phyloP scores from a whole-genome alignment of 2,888 invertebrate species.

The Folsomia manolachei region DNA sequence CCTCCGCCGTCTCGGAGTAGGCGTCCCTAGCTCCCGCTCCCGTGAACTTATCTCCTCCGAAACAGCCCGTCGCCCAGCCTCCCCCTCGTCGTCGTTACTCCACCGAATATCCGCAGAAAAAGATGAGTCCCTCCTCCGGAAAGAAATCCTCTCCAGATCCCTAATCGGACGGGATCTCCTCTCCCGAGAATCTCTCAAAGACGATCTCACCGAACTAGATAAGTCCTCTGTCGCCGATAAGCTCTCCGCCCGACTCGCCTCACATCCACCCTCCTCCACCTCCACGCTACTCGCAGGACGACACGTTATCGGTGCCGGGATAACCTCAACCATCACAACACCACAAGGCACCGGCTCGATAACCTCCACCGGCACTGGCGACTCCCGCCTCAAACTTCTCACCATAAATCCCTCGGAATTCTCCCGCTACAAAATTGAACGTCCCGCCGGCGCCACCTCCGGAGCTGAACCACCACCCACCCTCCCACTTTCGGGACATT shows the following conservation, averaged over 20 bases:
- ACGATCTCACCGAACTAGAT: constrained; percentile 38
- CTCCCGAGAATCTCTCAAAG: constrained; percentile 44
- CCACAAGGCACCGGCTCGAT: constrained; percentile 60
- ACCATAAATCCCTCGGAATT: constrained; percentile 51
- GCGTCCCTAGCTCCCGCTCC: constrained; percentile 48
- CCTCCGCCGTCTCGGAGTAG: constrained; percentile 39
- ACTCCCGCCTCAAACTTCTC: constrained; percentile 63
- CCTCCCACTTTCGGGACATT: constrained; percentile 39
- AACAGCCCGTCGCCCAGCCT: constrained; percentile 43
- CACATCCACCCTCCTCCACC: constrained; percentile 21
- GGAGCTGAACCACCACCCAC: constrained; percentile 55
- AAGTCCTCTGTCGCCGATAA: constrained; percentile 40
- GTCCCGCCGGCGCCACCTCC: constrained; percentile 62
- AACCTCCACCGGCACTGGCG: constrained; percentile 70
- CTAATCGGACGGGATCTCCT: constrained; percentile 46
- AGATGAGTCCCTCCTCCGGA: constrained; percentile 44
- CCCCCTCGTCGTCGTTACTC: constrained; percentile 46
- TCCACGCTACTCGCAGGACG: constrained; percentile 31
- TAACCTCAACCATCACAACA: constrained; percentile 6
- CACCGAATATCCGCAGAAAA: constrained; percentile 46
- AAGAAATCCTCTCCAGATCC: constrained; percentile 49
- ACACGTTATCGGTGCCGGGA: constrained; percentile 53
- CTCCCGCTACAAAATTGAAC: constrained; percentile 73
- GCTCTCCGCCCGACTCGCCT: constrained; percentile 37
- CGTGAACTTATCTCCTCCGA: constrained; percentile 47